phyloP scores from a whole-genome alignment of 2,797 vertebrate genomes.

The Ciconia nigra region DNA sequence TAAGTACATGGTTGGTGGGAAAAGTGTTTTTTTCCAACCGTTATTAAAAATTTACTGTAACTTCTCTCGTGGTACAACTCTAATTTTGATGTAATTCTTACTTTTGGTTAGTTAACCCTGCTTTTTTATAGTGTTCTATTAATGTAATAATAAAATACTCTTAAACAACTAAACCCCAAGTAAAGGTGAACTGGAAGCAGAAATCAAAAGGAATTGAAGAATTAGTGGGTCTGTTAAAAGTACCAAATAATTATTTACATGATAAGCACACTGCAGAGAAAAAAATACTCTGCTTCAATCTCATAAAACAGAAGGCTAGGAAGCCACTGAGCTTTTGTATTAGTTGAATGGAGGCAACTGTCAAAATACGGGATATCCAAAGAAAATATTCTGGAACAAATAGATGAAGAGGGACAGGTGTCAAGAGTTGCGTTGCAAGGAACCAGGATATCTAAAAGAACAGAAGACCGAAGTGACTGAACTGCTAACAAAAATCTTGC shows the following conservation, averaged over 20 bases:
- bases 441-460: conserved; percentile 3
- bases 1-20: conserved; percentile 32
- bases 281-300: neutral
- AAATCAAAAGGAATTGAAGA: neutral
- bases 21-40: conserved; percentile 52
- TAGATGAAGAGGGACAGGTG: neutral
- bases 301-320: neutral
- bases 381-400: conserved; percentile 4
- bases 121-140: conserved; percentile 6
- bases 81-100: conserved; percentile 25
- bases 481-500: neutral
- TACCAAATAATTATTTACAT: neutral
- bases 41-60: conserved; percentile 28
- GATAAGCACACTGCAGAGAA: neutral
- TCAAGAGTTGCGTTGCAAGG: conserved; percentile 12
- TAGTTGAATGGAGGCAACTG: conserved; percentile 2
- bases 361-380: neutral
- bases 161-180: neutral
- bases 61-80: conserved; percentile 5
- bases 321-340: neutral
- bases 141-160: conserved; percentile 8
- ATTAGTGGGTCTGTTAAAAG: neutral
- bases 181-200: neutral
- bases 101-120: neutral
- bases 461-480: conserved; percentile 35